Conservation (phyloP, 2,888 invertebrate genomes). For the Gibbula magus region DNA sequence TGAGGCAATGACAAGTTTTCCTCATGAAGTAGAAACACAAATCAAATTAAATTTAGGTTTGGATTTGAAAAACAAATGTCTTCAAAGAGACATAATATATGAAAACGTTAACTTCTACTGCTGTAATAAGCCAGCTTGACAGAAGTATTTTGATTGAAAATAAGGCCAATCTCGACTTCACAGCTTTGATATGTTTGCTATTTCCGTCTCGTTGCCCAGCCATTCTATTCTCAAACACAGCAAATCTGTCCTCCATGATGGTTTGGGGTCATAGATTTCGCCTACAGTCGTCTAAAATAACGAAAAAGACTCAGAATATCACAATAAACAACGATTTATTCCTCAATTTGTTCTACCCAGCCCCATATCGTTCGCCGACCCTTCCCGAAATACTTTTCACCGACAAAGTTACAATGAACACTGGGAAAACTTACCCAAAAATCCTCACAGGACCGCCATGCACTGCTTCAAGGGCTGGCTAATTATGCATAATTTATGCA, state of each 20-base stretch:
- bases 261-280: not conserved
- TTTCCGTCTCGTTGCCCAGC: conserved; percentile 1
- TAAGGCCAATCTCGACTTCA: too few relatives aligned
- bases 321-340: not conserved
- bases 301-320: not conserved
- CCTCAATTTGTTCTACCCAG: not conserved
- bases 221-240: not conserved
- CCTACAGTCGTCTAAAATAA: not conserved
- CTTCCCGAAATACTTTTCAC: conserved; percentile 36
- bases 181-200: not conserved
- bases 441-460: conserved; percentile 75
- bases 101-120: too few relatives aligned
- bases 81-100: too few relatives aligned
- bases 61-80: too few relatives aligned
- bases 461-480: conserved; percentile 57
- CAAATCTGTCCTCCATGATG: conserved; percentile 26
- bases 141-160: too few relatives aligned
- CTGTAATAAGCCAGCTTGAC: too few relatives aligned
- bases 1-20: too few relatives aligned
- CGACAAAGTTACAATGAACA: conserved; percentile 69
- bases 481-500: conserved; percentile 28
- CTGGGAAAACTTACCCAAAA: conserved; percentile 76
- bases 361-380: conserved; percentile 2
- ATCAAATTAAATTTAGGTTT: too few relatives aligned
- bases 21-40: too few relatives aligned